Percentiles rank a stretch among this genome's conserved stretches.
Evolutionary conservation across 1,140 invertebrate species (phyloP).

Genomic region (Pseudomyrmex flavicornis): DNA sequence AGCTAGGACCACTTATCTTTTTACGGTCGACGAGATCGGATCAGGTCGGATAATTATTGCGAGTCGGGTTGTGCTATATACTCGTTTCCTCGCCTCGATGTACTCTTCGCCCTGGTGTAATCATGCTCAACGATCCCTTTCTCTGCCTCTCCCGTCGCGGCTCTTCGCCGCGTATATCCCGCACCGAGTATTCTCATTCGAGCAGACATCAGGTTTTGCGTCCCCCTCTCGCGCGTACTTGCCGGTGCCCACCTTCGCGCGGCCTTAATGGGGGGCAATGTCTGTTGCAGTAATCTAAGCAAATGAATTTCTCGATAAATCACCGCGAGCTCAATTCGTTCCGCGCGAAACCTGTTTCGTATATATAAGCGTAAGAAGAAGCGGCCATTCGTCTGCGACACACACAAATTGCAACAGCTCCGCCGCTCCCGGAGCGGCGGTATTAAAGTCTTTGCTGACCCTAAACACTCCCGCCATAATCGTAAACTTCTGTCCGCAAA

Average conservation of each 20-base stretch:
- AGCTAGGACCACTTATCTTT: constrained; percentile 55
- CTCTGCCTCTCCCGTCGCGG: background rate
- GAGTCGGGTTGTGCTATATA: constrained; percentile 14
- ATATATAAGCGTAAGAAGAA: constrained; percentile 18
- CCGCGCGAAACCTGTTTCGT: background rate
- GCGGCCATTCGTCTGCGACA: constrained; percentile 17
- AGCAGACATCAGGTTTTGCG: constrained; percentile 53
- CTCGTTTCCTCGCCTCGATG: constrained; percentile 30
- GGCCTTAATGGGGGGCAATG: constrained; percentile 51
- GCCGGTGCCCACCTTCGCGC: constrained; percentile 16
- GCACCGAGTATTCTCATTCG: constrained; percentile 49
- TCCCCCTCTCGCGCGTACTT: constrained; percentile 27
- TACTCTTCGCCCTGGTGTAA: constrained; percentile 52
- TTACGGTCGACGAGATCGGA: constrained; percentile 52
- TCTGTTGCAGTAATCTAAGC: constrained; percentile 59
- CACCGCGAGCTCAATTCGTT: constrained; percentile 46
- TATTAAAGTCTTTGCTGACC: constrained; percentile 22
- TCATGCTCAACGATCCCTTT: constrained; percentile 47
- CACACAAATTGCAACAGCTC: constrained; percentile 15
- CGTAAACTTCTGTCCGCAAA: constrained; percentile 24
- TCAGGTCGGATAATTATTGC: constrained; percentile 55
- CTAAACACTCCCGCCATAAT: constrained; percentile 19
- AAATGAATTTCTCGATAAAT: constrained; percentile 62
- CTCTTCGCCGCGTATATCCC: constrained; percentile 17
- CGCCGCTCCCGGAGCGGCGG: no score